Percentiles rank a stretch among this genome's conserved stretches.
Evolutionary conservation across 2,888 invertebrate genomes (phyloP).

Genomic region (Habroteleia sp.): DNA sequence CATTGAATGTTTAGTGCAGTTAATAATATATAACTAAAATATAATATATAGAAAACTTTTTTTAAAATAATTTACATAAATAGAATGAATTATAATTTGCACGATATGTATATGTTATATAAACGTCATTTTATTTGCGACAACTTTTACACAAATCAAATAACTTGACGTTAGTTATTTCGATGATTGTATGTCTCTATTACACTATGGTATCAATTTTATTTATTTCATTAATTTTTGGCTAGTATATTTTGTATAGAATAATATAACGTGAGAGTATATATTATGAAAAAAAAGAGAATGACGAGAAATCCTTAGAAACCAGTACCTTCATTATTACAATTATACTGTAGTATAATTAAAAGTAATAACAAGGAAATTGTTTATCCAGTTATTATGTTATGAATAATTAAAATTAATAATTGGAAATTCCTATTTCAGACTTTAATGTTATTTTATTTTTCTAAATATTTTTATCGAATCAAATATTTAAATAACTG

Average conservation of each 20-base stretch:
- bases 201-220: constrained; percentile 54
- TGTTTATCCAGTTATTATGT: no score
- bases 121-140: constrained; percentile 69
- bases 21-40: no score
- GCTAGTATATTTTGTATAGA: constrained; percentile 74
- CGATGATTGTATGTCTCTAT: constrained; percentile 55
- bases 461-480: no score
- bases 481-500: constrained; percentile 3
- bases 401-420: no score
- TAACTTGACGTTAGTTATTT: constrained; percentile 62
- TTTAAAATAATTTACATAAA: no score
- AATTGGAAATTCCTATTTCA: not conserved
- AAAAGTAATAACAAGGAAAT: constrained; percentile 18
- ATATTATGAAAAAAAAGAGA: no score
- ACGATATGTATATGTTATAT: constrained; percentile 64
- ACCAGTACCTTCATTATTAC: constrained; percentile 59
- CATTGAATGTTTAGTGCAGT: no score
- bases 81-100: constrained; percentile 21
- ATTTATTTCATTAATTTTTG: constrained; percentile 69
- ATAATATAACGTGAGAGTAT: constrained; percentile 76
- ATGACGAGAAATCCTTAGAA: constrained; percentile 48
- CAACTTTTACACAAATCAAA: constrained; percentile 68
- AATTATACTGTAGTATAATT: constrained; percentile 18
- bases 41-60: no score
- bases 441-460: no score